Evolutionary conservation across 2,888 invertebrate genomes (phyloP).

Genomic region (Lasioglossum oenotherae): DNA sequence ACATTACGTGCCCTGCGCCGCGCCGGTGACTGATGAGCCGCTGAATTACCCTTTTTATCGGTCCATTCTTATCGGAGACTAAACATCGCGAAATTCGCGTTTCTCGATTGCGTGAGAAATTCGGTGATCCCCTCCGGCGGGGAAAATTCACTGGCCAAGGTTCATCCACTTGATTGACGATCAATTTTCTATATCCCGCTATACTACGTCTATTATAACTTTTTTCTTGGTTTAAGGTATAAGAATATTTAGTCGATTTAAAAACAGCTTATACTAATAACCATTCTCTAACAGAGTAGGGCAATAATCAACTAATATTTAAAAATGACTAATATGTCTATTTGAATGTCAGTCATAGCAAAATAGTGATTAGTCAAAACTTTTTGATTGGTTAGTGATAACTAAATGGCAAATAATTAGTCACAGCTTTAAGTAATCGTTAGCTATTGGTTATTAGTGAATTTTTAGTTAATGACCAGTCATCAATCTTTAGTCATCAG

Average conservation of each 20-base stretch:
- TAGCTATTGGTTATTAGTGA: too few relatives aligned
- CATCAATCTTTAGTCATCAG: too few relatives aligned
- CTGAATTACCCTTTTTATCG: conserved; percentile 29
- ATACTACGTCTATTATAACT: background rate
- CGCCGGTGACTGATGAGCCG: conserved; percentile 16
- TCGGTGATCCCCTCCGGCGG: background rate
- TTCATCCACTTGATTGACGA: background rate
- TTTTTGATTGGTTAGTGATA: too few relatives aligned
- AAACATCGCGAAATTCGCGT: conserved; percentile 29
- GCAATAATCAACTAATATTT: too few relatives aligned
- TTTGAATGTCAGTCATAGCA: too few relatives aligned
- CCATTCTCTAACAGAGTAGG: too few relatives aligned
- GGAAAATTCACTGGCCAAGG: background rate
- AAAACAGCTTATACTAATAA: too few relatives aligned
- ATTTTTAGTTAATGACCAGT: too few relatives aligned
- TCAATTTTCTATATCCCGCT: background rate
- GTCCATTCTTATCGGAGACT: conserved; percentile 36
- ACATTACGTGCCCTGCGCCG: background rate
- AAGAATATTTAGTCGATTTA: background rate
- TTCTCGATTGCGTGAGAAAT: background rate
- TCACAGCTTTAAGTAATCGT: too few relatives aligned
- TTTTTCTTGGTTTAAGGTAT: background rate
- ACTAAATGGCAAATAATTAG: too few relatives aligned
- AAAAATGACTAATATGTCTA: too few relatives aligned
- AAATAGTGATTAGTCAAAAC: too few relatives aligned